Conservation (phyloP, 2,888 invertebrate species). For the Thysanoteuthis rhombus region DNA sequence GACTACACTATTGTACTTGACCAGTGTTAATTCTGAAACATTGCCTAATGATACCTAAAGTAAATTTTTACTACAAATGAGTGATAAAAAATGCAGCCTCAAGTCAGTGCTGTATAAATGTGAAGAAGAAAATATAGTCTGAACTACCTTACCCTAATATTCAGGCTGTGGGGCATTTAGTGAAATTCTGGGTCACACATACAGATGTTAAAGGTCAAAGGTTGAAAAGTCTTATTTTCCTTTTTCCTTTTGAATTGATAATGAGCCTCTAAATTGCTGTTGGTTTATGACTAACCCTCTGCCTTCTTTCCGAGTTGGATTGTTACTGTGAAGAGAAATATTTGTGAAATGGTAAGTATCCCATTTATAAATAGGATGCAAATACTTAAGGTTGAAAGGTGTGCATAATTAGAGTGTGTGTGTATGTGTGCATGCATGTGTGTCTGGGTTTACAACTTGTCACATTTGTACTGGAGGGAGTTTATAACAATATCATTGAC, state of each 20-base stretch:
- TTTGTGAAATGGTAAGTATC: background rate
- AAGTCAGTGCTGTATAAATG: no score
- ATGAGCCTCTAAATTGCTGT: background rate
- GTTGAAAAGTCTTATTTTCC: background rate
- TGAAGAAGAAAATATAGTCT: no score
- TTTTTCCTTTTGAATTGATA: background rate
- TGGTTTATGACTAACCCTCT: background rate
- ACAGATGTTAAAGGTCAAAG: background rate
- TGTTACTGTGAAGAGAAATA: background rate
- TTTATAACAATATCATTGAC: background rate
- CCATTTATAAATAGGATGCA: background rate
- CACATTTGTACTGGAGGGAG: background rate
- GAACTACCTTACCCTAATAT: background rate
- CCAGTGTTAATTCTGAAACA: no score
- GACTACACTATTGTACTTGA: no score
- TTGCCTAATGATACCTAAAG: no score
- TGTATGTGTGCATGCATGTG: background rate
- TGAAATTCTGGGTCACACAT: background rate
- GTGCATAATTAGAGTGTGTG: background rate
- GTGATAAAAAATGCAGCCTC: no score
- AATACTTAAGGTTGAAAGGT: background rate
- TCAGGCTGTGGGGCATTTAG: background rate
- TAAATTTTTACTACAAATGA: no score
- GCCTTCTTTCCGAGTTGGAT: background rate
- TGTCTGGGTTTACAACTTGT: background rate